These are phyloP conservation scores for Meloidogyne chitwoodi DNA, from an alignment of 1,140 invertebrate genomes.

Conservation along the genomic window DNA sequence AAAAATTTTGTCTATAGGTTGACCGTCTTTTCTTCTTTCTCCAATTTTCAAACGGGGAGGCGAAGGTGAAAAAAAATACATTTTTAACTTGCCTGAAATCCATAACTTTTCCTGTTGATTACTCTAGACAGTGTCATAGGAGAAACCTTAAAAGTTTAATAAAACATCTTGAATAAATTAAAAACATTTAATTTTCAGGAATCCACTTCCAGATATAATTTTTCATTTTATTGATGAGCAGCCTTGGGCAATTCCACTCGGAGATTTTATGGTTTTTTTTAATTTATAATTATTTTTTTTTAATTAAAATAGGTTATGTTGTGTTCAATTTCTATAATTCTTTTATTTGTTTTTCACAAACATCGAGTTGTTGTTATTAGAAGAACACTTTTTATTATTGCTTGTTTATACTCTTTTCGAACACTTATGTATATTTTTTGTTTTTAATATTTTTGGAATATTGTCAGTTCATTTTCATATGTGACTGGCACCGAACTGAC, in stretches of 20 bases:
- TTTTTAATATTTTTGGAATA: neutral
- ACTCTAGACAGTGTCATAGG: no score
- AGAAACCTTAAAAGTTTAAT: no score
- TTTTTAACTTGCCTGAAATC: no score
- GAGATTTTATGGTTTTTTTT: constrained; percentile 43
- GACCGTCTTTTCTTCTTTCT: no score
- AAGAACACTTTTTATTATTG: constrained; percentile 49
- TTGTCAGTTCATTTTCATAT: no score
- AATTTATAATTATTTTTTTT: neutral
- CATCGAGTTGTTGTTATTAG: constrained; percentile 43
- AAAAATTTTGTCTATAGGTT: no score
- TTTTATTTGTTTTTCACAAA: constrained; percentile 51
- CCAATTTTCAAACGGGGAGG: no score
- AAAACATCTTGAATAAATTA: no score
- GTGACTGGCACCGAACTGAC: neutral
- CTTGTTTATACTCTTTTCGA: constrained; percentile 44
- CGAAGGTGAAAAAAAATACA: no score
- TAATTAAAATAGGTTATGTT: constrained; percentile 27
- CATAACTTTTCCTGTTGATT: no score
- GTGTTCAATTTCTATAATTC: constrained; percentile 36
- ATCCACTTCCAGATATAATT: constrained; percentile 51
- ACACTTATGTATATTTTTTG: constrained; percentile 29
- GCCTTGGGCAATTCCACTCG: constrained; percentile 47
- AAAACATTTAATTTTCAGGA: constrained; percentile 24
- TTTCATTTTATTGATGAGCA: constrained; percentile 51